Conservation (phyloP, 1,140 invertebrate genomes). For the Bombus soroeensis region DNA sequence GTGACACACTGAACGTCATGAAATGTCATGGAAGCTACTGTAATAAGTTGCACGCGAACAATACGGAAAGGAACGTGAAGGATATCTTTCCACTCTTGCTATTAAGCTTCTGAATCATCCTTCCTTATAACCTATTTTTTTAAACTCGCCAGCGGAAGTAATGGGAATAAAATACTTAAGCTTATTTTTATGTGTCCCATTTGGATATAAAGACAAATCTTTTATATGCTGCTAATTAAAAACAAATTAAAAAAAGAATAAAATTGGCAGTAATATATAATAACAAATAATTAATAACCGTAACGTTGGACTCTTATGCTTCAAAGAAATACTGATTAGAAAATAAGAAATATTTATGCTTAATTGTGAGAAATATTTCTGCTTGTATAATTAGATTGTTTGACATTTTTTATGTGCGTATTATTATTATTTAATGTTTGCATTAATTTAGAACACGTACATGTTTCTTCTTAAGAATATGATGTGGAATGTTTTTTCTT, state of each 20-base stretch:
- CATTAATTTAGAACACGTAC: neutral
- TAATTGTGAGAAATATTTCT: neutral
- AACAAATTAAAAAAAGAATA: neutral
- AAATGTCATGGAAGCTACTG: constrained; percentile 60
- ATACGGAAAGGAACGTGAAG: constrained; percentile 39
- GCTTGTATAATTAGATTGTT: neutral
- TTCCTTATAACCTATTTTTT: neutral
- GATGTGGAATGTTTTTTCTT: neutral
- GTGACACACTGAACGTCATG: constrained; percentile 71
- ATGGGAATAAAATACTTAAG: neutral
- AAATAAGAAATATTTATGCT: neutral
- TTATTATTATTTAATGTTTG: neutral
- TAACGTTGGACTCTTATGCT: neutral
- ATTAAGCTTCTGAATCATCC: neutral
- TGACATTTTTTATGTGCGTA: neutral
- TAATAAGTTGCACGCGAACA: constrained; percentile 49
- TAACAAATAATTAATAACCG: neutral
- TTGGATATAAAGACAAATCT: neutral
- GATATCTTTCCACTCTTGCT: constrained; percentile 27
- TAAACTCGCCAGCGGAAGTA: neutral
- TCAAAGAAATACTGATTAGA: neutral
- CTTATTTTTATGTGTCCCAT: neutral
- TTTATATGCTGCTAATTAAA: neutral
- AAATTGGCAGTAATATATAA: neutral
- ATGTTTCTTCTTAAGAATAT: neutral